These are phyloP conservation scores for Frankliniella fusca DNA, from an alignment of 2,888 invertebrate species.

Conservation along the genomic window DNA sequence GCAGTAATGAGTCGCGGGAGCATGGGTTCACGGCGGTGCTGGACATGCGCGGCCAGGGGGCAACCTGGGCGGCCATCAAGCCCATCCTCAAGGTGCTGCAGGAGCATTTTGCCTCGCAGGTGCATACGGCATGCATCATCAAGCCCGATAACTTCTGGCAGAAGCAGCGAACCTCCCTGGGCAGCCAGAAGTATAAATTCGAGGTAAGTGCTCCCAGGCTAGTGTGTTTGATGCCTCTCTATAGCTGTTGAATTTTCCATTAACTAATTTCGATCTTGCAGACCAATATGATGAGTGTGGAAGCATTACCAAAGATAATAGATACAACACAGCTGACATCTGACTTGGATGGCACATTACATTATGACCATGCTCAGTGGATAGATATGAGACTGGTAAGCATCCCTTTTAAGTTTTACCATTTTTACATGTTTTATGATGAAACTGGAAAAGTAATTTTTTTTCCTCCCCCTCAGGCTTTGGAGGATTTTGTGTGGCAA, in stretches of 20 bases:
- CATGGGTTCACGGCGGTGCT: slow-evolving; percentile 93
- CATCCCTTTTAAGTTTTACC: slow-evolving; percentile 28
- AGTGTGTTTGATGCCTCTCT: no score
- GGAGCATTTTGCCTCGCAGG: slow-evolving; percentile 87
- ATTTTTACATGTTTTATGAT: background rate
- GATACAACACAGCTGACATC: slow-evolving; percentile 88
- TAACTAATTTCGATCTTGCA: slow-evolving; percentile 51
- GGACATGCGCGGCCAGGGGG: slow-evolving; percentile 88
- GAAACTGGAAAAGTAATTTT: background rate
- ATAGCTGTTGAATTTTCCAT: background rate
- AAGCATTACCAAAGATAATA: slow-evolving; percentile 87
- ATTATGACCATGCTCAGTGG: slow-evolving; percentile 97
- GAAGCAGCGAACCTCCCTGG: slow-evolving; percentile 94
- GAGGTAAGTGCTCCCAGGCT: slow-evolving; percentile 61
- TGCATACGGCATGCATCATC: slow-evolving; percentile 93
- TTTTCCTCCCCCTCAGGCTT: slow-evolving; percentile 53
- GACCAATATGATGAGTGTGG: slow-evolving; percentile 95
- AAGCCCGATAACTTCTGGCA: slow-evolving; percentile 99
- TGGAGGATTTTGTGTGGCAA: slow-evolving; percentile 96
- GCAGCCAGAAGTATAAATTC: slow-evolving; percentile 97
- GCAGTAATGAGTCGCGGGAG: slow-evolving; percentile 77
- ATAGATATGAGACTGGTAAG: slow-evolving; percentile 79
- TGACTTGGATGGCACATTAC: slow-evolving; percentile 89
- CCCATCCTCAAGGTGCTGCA: slow-evolving; percentile 94
- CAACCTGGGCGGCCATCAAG: slow-evolving; percentile 94